Evolutionary conservation across 2,888 invertebrate species (phyloP), one percentile per base, ranked within the genome.

Genomic region (Miltochrista miniata): DNA sequence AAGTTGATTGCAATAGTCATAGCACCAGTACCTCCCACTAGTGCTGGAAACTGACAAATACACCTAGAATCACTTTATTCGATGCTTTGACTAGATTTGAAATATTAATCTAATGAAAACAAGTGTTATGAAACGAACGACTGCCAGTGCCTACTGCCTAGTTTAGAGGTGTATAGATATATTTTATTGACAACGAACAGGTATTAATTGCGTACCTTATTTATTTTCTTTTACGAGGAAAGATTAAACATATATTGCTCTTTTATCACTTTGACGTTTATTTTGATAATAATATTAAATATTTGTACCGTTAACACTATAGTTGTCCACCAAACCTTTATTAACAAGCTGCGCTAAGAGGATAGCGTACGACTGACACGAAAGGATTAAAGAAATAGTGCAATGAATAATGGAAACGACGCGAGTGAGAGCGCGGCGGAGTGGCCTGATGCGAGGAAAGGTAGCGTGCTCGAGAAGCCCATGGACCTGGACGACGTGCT

Each of bases 401-500:
- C n/a, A 12, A 70, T 57, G 64, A 51, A 36, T 18, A 39, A 38
- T 10, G 43, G 51, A 7, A 37, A 18, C n/a, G 41, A 5, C 18
- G 18, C 18, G 18, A 52, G 51, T 12, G 48, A 48, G 13, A 45
- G 47, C n/a, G n/a, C n/a, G n/a, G n/a, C n/a, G n/a, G n/a, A n/a
- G n/a, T 30, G 5, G 8, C 30, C 30, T 5, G 30, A 30, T 5
- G 31, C 11, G 31, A 11, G 4, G 7, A n/a, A 7, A 18, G 18
- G 38, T 18, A 3, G 38, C n/a, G 33, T 11, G 11, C 18, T 11
- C 3, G 15, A 44, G 11, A 43, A 76, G 48, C 65, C 74, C 0
- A 14, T 83, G 12, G 82, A 92, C 48, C 74, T 94, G 54, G 93
- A 94, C 59, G 80, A 88, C 43, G 87, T 93, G 45, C 75, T 94